Evolutionary conservation across 1,140 invertebrate species (phyloP), one percentile per base, ranked within the genome.

Genomic region (Acromyrmex heyeri): DNA sequence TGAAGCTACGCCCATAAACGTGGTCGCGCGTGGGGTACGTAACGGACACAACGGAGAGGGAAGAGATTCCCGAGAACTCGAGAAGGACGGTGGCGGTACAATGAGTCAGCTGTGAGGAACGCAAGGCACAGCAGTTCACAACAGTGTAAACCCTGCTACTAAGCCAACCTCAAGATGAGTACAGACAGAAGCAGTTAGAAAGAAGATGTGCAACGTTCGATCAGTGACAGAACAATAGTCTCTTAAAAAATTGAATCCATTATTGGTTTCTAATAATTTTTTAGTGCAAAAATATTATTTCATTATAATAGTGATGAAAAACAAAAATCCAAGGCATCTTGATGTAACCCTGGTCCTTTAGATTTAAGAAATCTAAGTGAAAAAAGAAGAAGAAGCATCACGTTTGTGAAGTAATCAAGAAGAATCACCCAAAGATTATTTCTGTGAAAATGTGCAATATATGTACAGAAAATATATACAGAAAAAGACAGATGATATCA

Each of bases 1-100:
- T 18, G 12, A 61, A 48, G 75, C 34, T 62, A 86, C 78, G 85
- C 77, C 85, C 75, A 79, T 27, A 30, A 50, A 50, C 21, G 38
- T 50, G 4, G 38, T n/a, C 62, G 50, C 57, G 78, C 5, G 18
- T 48, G 48, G 65, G 67, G 34, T 18, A 70, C n/a, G n/a, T 16
- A 48, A 24, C 16, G 30, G 24, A 14, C 12, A 0, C 18, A 0
- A 38, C 14, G 8, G 48, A 62, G 57, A 64, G 14, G 69, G 55
- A 44, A 88, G 27, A 27, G n/a, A 6, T 24, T 30, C 27, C 10
- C 34, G 8, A 44, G 38, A 38, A 10, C 38, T 10, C 3, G 16
- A 57, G 70, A 73, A 57, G 16, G 27, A 73, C 21, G 50, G 65
- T 50, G 10, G 21, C 12, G 1, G 65, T 21, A 69, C 65, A 69